Evolutionary conservation across 2,113 vertebrate genomes (phyloP).

Genomic region (Ondatra zibethicus): DNA sequence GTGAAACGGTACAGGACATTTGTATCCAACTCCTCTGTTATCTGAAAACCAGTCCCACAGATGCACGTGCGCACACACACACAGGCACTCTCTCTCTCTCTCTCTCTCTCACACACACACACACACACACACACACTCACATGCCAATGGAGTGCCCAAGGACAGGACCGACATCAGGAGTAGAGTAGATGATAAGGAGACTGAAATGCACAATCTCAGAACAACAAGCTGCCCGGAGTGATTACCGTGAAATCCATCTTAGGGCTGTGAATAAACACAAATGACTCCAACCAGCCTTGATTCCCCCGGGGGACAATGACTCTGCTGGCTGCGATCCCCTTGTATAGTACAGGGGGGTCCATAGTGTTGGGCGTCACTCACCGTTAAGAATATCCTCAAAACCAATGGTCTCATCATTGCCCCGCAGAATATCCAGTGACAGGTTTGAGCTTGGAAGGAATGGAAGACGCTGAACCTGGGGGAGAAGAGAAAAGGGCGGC

Average conservation of each 20-base stretch:
- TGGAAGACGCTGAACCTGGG: conserved; percentile 95
- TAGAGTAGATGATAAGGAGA: too few species aligned
- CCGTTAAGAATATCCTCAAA: conserved; percentile 98
- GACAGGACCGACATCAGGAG: not conserved
- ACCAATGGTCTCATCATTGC: conserved; percentile 92
- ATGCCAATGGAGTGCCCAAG: not conserved
- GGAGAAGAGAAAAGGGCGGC: conserved; percentile 13
- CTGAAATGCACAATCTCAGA: not conserved
- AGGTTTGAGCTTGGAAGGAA: conserved; percentile 96
- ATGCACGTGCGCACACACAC: not conserved
- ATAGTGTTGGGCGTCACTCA: conserved; percentile 79
- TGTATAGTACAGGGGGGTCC: accelerated
- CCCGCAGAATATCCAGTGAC: conserved; percentile 94
- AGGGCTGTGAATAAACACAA: not conserved
- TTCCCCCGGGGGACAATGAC: not conserved
- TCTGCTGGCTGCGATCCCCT: not conserved
- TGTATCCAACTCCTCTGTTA: not conserved
- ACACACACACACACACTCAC: not conserved
- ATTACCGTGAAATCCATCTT: not conserved
- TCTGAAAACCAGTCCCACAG: conserved; percentile 25
- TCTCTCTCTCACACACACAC: too few species aligned
- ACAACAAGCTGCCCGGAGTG: not conserved
- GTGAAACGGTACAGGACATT: not conserved
- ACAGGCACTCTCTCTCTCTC: too few species aligned
- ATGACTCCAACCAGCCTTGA: not conserved